phyloP scores from a whole-genome alignment of 2,888 invertebrate genomes.

The Clunio marinus region DNA sequence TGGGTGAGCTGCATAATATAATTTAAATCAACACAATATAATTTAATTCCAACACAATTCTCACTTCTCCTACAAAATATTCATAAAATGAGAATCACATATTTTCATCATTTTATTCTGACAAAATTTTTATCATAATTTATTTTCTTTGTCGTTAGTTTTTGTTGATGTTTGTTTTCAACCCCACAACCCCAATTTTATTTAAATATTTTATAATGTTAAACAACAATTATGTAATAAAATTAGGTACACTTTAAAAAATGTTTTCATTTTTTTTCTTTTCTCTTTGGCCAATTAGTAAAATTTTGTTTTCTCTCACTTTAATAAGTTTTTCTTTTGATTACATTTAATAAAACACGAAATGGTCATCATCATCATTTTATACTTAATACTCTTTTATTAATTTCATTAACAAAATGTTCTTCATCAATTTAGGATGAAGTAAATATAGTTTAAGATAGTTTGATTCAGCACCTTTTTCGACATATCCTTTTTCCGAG shows the following conservation, averaged over 20 bases:
- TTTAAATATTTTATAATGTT: neutral
- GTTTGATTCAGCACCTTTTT: neutral
- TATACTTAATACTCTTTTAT: neutral
- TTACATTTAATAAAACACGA: too few species aligned
- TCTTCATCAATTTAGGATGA: too few species aligned
- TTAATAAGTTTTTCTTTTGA: too few species aligned
- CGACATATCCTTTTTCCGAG: neutral
- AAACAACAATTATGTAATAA: constrained; percentile 19
- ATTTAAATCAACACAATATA: too few species aligned
- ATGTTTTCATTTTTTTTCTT: neutral
- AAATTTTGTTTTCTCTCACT: neutral
- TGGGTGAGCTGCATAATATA: too few species aligned
- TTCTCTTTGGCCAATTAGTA: constrained; percentile 6
- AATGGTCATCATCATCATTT: neutral
- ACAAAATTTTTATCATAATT: neutral
- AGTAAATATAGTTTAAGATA: neutral
- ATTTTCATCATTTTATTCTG: neutral
- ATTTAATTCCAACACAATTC: too few species aligned
- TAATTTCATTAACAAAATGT: neutral
- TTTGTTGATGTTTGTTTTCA: neutral
- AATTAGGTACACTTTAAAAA: constrained; percentile 16
- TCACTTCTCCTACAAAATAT: too few species aligned
- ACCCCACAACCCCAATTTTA: neutral
- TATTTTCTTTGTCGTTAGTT: neutral
- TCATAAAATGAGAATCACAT: too few species aligned